Conservation (phyloP, 1,140 invertebrate genomes). For the Zeugodacus cucurbitae region DNA sequence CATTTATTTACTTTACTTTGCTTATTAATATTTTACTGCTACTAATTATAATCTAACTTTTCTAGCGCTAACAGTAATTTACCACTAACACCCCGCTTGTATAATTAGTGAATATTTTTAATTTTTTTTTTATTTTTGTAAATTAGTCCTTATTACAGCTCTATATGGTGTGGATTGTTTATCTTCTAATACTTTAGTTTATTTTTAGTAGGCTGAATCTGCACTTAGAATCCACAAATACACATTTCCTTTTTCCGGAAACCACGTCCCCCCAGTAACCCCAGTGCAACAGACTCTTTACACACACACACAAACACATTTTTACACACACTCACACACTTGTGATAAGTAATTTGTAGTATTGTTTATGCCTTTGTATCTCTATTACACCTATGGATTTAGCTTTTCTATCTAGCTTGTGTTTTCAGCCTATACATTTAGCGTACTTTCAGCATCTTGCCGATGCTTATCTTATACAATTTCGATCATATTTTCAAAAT, state of each 20-base stretch:
- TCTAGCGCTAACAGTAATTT: not conserved
- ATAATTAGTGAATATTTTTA: not conserved
- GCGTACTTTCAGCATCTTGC: not conserved
- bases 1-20: not conserved
- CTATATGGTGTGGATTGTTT: not conserved
- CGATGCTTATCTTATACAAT: not conserved
- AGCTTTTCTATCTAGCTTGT: not conserved
- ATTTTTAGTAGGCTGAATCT: not conserved
- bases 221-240: not conserved
- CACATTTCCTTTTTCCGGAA: not conserved
- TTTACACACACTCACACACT: not conserved
- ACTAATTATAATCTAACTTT: not conserved
- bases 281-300: not conserved
- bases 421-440: not conserved
- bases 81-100: not conserved
- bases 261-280: not conserved
- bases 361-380: not conserved
- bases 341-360: not conserved
- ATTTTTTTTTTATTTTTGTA: not conserved
- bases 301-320: not conserved
- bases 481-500: conserved; percentile 15
- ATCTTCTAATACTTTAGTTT: not conserved
- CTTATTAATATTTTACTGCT: not conserved
- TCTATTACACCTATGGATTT: not conserved
- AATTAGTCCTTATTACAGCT: not conserved